Percentiles rank a stretch among this genome's conserved stretches.
phyloP scores from a whole-genome alignment of 2,888 invertebrate genomes.

The Nemapogon koenigi region DNA sequence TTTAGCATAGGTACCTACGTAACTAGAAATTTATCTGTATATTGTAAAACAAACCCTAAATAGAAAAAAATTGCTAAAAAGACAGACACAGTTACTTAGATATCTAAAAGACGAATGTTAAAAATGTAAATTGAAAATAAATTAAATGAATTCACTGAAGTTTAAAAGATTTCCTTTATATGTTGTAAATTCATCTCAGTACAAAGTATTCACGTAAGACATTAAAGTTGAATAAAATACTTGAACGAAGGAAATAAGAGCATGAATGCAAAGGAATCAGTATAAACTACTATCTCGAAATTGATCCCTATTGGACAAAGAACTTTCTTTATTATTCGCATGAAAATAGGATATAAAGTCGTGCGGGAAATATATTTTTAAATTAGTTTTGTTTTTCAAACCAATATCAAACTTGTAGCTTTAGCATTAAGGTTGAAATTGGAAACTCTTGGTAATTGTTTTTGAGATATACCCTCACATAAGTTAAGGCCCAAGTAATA shows the following conservation, averaged over 20 bases:
- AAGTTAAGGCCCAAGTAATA: constrained; percentile 63
- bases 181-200: too few species aligned
- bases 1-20: too few species aligned
- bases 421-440: not conserved
- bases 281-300: constrained; percentile 59
- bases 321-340: constrained; percentile 20
- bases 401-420: not conserved
- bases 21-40: too few species aligned
- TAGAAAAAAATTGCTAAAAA: too few species aligned
- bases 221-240: constrained; percentile 59
- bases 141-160: too few species aligned
- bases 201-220: constrained; percentile 51
- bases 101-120: too few species aligned
- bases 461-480: constrained; percentile 39
- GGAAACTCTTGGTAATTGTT: not conserved
- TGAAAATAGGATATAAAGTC: constrained; percentile 18
- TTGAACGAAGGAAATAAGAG: constrained; percentile 49
- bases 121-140: too few species aligned
- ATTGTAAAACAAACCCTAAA: too few species aligned
- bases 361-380: constrained; percentile 9
- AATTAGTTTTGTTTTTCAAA: constrained; percentile 12
- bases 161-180: too few species aligned
- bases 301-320: constrained; percentile 34
- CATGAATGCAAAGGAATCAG: constrained; percentile 62
- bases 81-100: too few species aligned